Base-by-base conservation (phyloP, 2,113 vertebrate species). In the Eulemur macaco region DNA sequence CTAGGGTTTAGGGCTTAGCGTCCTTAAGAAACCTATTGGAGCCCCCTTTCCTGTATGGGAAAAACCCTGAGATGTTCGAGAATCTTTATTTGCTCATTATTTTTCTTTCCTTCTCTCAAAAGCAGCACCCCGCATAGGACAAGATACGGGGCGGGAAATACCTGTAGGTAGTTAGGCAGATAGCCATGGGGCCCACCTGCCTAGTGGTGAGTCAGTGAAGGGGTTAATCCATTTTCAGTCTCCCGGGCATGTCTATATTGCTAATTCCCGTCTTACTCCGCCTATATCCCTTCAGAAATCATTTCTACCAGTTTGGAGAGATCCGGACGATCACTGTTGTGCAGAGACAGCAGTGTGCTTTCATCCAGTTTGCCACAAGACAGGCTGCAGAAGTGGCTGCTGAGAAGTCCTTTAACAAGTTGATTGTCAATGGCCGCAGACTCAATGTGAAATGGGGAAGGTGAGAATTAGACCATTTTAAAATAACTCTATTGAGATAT, bases 381-480 rank as follows among this genome's bases (percentile, higher is more conserved):
- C 99, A 99, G 82, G 98, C 99, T 7, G 99, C 99, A 0, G 99
- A 99, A 93, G 99, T 98, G 77, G 99, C 99, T 20, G 99, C 99
- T 0, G 99, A 99, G 98, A 99, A 99, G 97, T 99, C 99, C 71
- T 99, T 99, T 98, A 99, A 99, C 97, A 99, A 99, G 89, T 99
- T 99, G 86, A 99, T 99, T 68, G 99, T 99, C 95, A 99, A 99
- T 0, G 99, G 99, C 20, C 99, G 99, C 39, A 98, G 99, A 56
- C 99, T 99, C 81, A 99, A 99, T 0, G 99, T 99, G 97, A 99
- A 99, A 45, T 99, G 99, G 99, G 99, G 99, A 98, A 99, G 99
- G 99, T 99, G 94, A 98, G 99, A 68, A 10, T 54, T 27, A 50
- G 29, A 58, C 17, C 21, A 0, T 60, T 68, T 89, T 42, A 20